These are phyloP conservation scores for Pelodytes ibericus DNA, from an alignment of 2,797 vertebrate genomes.

Conservation along the genomic window DNA sequence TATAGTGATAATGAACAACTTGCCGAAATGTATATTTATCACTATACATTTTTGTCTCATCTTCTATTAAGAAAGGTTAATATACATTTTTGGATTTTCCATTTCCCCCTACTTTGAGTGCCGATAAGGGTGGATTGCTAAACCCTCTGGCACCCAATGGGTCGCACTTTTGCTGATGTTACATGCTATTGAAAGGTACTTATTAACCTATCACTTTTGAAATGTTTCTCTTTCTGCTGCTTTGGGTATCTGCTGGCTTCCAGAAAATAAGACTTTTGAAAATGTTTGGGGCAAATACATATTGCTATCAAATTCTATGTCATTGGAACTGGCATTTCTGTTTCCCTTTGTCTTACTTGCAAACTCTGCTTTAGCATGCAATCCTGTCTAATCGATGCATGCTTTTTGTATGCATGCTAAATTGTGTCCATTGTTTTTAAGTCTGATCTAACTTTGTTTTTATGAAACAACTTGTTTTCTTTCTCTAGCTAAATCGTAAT, in stretches of 20 bases:
- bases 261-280: slow-evolving; percentile 25
- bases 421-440: slow-evolving; percentile 22
- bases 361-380: slow-evolving; percentile 67
- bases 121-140: not conserved
- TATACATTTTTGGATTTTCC: too few species aligned
- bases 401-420: slow-evolving; percentile 65
- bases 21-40: too few species aligned
- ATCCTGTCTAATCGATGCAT: slow-evolving; percentile 63
- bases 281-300: not conserved
- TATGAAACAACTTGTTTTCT: too few species aligned
- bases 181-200: not conserved
- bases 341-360: slow-evolving; percentile 61
- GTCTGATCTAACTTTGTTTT: too few species aligned
- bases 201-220: not conserved
- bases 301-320: slow-evolving; percentile 26
- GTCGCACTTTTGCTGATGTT: not conserved
- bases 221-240: slow-evolving; percentile 50
- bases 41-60: too few species aligned
- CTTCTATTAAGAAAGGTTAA: too few species aligned
- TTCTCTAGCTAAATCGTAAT: too few species aligned
- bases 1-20: too few species aligned
- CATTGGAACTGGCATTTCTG: slow-evolving; percentile 49
- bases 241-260: slow-evolving; percentile 67
- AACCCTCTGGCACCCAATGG: not conserved
- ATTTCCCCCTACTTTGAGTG: not conserved